A percentile compares a stretch with the other conserved stretches of the same genome.
phyloP scores from a whole-genome alignment of 2,888 invertebrate genomes.

The Scotopteryx bipunctaria region DNA sequence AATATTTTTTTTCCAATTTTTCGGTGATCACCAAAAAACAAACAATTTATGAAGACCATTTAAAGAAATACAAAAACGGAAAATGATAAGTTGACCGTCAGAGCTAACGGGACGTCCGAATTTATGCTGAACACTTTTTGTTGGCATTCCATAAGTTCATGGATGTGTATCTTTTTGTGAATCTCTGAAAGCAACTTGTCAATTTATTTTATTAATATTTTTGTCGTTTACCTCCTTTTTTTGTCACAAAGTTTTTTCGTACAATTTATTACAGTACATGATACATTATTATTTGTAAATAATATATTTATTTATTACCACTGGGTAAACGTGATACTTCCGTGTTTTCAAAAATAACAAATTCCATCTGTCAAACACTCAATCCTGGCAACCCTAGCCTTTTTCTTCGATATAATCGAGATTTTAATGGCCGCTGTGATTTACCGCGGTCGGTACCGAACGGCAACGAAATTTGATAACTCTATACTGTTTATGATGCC shows the following conservation, averaged over 20 bases:
- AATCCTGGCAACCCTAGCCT: slow-evolving; percentile 28
- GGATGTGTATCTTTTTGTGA: slow-evolving; percentile 8
- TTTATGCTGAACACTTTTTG: slow-evolving; percentile 41
- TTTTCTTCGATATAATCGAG: slow-evolving; percentile 59
- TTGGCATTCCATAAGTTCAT: slow-evolving; percentile 10
- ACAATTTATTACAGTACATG: too few species aligned
- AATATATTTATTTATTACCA: too few species aligned
- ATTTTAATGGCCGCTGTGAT: slow-evolving; percentile 78
- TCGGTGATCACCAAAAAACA: slow-evolving; percentile 51
- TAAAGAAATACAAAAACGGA: slow-evolving; percentile 73
- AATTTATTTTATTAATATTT: slow-evolving; percentile 16
- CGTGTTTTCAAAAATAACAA: too few species aligned
- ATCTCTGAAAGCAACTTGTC: slow-evolving; percentile 23
- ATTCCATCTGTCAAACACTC: slow-evolving; percentile 24
- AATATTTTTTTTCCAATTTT: slow-evolving; percentile 28
- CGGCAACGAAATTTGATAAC: slow-evolving; percentile 80
- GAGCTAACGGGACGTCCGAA: slow-evolving; percentile 68
- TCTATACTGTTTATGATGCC: slow-evolving; percentile 73
- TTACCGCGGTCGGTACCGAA: slow-evolving; percentile 59
- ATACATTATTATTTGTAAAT: too few species aligned
- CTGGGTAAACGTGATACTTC: too few species aligned
- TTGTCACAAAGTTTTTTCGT: too few species aligned
- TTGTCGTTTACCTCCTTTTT: too few species aligned
- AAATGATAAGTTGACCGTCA: slow-evolving; percentile 36
- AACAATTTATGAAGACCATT: slow-evolving; percentile 77